These are phyloP conservation scores for Cybosia mesomella DNA, from an alignment of 2,888 invertebrate species.

Conservation along the genomic window DNA sequence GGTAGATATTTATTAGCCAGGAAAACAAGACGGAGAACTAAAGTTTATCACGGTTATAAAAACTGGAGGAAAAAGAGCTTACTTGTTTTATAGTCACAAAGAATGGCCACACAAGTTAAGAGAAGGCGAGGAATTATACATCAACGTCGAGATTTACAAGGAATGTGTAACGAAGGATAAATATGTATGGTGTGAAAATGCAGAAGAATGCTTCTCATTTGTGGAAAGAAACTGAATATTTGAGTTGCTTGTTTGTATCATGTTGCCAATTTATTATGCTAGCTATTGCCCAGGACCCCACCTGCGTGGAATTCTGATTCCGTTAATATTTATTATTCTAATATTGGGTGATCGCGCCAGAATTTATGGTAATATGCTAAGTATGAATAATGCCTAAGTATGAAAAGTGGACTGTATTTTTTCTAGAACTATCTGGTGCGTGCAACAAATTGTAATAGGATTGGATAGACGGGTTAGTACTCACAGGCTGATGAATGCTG, in stretches of 20 bases:
- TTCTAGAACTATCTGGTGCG: too few relatives aligned
- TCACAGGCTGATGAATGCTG: too few relatives aligned
- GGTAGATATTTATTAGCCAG: constrained; percentile 58
- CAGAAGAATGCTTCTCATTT: constrained; percentile 8
- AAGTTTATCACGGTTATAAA: constrained; percentile 16
- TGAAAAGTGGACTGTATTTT: too few relatives aligned
- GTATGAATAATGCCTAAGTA: too few relatives aligned
- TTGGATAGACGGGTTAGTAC: too few relatives aligned
- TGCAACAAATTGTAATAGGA: too few relatives aligned
- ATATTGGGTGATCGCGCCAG: too few relatives aligned
- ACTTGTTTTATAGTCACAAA: constrained; percentile 19
- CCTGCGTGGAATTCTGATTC: too few relatives aligned
- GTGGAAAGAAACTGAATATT: constrained; percentile 8
- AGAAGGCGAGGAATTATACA: constrained; percentile 16
- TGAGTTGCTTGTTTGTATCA: constrained; percentile 6
- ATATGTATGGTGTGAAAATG: constrained; percentile 11
- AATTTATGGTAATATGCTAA: too few relatives aligned
- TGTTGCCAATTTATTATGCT: not conserved
- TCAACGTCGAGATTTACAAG: constrained; percentile 16
- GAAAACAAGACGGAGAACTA: constrained; percentile 45
- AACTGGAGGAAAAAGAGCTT: constrained; percentile 14
- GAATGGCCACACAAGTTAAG: constrained; percentile 11
- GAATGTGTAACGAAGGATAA: constrained; percentile 13
- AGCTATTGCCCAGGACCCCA: not conserved
- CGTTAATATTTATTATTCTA: too few relatives aligned